A percentile compares a stretch with the other conserved stretches of the same genome.
phyloP scores from a whole-genome alignment of 2,888 invertebrate species.

The Polietes domitor region DNA sequence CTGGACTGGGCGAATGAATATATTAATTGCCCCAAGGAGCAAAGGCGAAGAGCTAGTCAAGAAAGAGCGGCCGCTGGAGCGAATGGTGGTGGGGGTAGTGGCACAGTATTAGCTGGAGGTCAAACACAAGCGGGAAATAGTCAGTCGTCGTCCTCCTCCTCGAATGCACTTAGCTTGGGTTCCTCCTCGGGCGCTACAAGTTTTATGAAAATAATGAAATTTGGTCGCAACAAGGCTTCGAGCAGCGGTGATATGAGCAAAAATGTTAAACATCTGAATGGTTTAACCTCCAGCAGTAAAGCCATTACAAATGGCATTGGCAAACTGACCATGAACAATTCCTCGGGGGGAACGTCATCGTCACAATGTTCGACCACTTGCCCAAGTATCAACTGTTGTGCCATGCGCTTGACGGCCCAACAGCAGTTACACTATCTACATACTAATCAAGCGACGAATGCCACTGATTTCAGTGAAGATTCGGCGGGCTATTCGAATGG shows the following conservation, averaged over 20 bases:
- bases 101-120: slow-evolving; percentile 27
- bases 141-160: slow-evolving; percentile 64
- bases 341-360: slow-evolving; percentile 6
- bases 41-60: slow-evolving; percentile 75
- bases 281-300: slow-evolving; percentile 72
- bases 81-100: not conserved
- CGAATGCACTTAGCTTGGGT: slow-evolving; percentile 69
- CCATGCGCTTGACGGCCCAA: slow-evolving; percentile 80
- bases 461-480: slow-evolving; percentile 76
- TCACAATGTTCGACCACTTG: slow-evolving; percentile 79
- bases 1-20: slow-evolving; percentile 84
- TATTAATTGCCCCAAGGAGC: slow-evolving; percentile 83
- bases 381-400: slow-evolving; percentile 84
- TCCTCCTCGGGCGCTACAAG: slow-evolving; percentile 77
- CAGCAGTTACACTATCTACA: slow-evolving; percentile 67
- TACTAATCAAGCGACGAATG: slow-evolving; percentile 69
- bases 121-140: slow-evolving; percentile 41
- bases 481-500: slow-evolving; percentile 71
- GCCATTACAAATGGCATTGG: slow-evolving; percentile 79
- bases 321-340: slow-evolving; percentile 77
- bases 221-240: slow-evolving; percentile 79
- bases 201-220: slow-evolving; percentile 79
- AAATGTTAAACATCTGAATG: slow-evolving; percentile 80
- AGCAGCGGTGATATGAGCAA: slow-evolving; percentile 81
- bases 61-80: slow-evolving; percentile 65